Base-by-base conservation (phyloP, 2,797 vertebrate species). In the Sorex maritimensis region DNA sequence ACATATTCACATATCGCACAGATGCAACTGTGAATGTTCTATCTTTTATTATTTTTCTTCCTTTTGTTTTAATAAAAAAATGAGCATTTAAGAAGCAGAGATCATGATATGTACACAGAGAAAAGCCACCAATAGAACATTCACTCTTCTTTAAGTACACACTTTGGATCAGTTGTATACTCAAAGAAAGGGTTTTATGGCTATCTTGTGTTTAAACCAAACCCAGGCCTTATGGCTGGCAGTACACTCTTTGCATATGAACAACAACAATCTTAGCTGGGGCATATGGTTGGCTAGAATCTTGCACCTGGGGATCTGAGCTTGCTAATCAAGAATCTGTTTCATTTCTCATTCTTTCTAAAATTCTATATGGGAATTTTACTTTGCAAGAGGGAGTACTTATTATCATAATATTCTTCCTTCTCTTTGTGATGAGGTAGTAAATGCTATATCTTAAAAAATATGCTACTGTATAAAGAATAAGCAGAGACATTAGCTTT, bases 361-460 rank as follows among this genome's bases (percentile, higher is more conserved):
- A 91, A 93, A 81, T 91, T 94, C 67, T 73, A 9, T 49, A 41
- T 44, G 1, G 4, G 44, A 84, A 94, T 81, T 92, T 86, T 79
- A 88, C 2, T 65, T 5, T 65, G 19, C 61, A 49, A 21, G n/a
- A 58, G 14, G n/a, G 26, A 19, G 1, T 90, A 14, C 14, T 88
- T 88, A 83, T 86, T 65, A 69, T 77, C 2, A 65, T 82, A 72
- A 63, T 83, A 80, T 44, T 28, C n/a, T 72, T 78, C 34, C 34
- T 80, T 93, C 55, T 69, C 55, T 82, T 90, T 88, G 4, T 86
- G 13, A 69, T 75, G 26, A 93, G 49, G 68, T 52, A 49, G 5
- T 72, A 65, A 90, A 67, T 80, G 17, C 10, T 69, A 3, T 78
- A 65, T 79, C 85, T 88, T 28, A 83, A 80, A 44, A 61, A 69